Evolutionary conservation across 2,888 invertebrate genomes (phyloP), one percentile per base, ranked within the genome.

Genomic region (Rhopalosiphum nymphaeae): DNA sequence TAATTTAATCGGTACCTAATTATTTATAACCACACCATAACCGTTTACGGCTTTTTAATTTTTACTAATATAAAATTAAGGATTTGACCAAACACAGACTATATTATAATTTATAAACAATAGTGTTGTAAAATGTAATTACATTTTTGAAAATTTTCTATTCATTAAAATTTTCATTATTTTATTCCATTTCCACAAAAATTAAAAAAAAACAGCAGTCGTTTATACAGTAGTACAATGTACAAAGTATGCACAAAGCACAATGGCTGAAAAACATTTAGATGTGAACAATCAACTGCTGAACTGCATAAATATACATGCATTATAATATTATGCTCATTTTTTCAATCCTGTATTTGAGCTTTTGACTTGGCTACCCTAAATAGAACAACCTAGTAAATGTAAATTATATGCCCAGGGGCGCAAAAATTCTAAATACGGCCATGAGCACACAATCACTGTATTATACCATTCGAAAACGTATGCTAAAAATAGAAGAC

Each of bases 401-500:
- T 78, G 5, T 36, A 78, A n/a, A 78, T 36, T 36, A 78, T 36
- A 44, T 85, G 44, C 26, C 84, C 36, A 85, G 84, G 84, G 42
- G 44, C 84, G 10, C 26, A 44, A 44, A 5, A 78, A 36, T 78
- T 78, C 67, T 78, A 78, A 78, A 78, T 78, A 78, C 36, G 36
- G 67, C n/a, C 67, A 16, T 78, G 36, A 78, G 67, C 36, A 21
- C 67, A 21, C 7, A 78, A 78, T 4, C 67, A 2, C 16, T 16
- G 36, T 16, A 78, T 36, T 44, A 85, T 85, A 44, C 44, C 42
- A 85, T 42, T 85, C 42, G 44, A 44, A 85, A 16, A 78, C 36
- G 44, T 85, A 44, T 44, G 42, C 84, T 85, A 85, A 85, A 44
- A 85, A 85, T 85, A 85, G 84, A 85, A 85, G 3, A 85, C 42